These are phyloP conservation scores for Echinops telfairi DNA, from an alignment of 2,113 vertebrate species.

Conservation along the genomic window DNA sequence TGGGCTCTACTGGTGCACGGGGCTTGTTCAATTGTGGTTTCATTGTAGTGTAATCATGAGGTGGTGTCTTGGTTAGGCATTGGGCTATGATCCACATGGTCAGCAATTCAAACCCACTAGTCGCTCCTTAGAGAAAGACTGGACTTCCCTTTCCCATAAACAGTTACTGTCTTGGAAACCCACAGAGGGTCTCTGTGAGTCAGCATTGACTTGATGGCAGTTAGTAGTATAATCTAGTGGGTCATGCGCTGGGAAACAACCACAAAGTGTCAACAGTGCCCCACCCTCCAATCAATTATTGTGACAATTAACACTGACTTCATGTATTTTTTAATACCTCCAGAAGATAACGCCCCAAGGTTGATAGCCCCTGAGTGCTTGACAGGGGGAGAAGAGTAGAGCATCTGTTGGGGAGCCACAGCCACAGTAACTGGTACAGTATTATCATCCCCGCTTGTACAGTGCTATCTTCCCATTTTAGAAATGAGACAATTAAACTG, in stretches of 20 bases:
- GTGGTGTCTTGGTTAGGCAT: no score
- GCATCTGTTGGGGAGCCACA: background rate
- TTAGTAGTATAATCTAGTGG: background rate
- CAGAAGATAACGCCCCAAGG: background rate
- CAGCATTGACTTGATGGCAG: no score
- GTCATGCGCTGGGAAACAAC: background rate
- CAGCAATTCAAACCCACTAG: no score
- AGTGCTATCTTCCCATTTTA: background rate
- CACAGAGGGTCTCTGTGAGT: no score
- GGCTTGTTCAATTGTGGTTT: conserved; percentile 1
- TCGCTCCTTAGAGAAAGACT: no score
- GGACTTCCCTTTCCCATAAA: no score
- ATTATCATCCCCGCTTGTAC: background rate
- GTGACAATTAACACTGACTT: conserved; percentile 29
- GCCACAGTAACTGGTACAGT: background rate
- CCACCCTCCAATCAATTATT: background rate
- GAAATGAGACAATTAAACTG: background rate
- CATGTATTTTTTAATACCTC: conserved; percentile 2
- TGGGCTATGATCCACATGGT: no score
- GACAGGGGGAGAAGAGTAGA: background rate
- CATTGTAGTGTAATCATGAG: background rate
- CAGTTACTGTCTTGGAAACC: no score
- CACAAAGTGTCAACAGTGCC: background rate
- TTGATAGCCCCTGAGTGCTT: background rate
- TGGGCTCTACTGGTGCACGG: background rate